Base-by-base conservation (phyloP, 92 coral and sea anemone species). In the Scolanthus callimorphus region DNA sequence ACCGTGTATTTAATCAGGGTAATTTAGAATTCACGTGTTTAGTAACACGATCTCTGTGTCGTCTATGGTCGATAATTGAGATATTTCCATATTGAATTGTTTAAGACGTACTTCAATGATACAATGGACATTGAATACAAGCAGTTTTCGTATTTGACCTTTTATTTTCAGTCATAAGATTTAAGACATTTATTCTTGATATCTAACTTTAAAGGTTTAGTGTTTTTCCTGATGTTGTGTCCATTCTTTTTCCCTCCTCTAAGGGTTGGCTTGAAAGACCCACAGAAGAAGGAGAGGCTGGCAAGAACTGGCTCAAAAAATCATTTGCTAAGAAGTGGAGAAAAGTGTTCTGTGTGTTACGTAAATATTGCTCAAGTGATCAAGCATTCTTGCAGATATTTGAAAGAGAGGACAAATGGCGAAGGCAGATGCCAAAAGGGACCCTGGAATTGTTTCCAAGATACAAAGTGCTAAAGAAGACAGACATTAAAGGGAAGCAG, bases 211-310 rank as follows among this genome's bases (percentile, higher is more conserved):
- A n/a, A n/a, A n/a, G n/a, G n/a, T n/a, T n/a, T n/a, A n/a, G n/a
- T n/a, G n/a, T n/a, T n/a, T n/a, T n/a, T n/a, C n/a, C n/a, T n/a
- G n/a, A n/a, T n/a, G n/a, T n/a, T n/a, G n/a, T n/a, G n/a, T n/a
- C n/a, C n/a, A n/a, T 63, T 29, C 17, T 19, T 22, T 21, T 65
- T 20, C 46, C 23, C 47, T 47, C 26, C n/a, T n/a, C n/a, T n/a
- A n/a, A 94, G 99, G 99, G 99, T 21, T 89, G 89, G 90, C 63
- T 94, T 29, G 99, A 94, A 57, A 85, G 70, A 57, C 90, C 90
- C 27, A 52, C 55, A 30, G 99, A 94, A 41, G 78, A 62, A 23
- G 54, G 69, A 1, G 76, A 78, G 17, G n/a, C n/a, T n/a, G 74
- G 54, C 60, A 88, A 94, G 74, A 84, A 91, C 31, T 94, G 96